Conservation (phyloP, 2,797 vertebrate species). For the Pseudocheirus occidentalis region DNA sequence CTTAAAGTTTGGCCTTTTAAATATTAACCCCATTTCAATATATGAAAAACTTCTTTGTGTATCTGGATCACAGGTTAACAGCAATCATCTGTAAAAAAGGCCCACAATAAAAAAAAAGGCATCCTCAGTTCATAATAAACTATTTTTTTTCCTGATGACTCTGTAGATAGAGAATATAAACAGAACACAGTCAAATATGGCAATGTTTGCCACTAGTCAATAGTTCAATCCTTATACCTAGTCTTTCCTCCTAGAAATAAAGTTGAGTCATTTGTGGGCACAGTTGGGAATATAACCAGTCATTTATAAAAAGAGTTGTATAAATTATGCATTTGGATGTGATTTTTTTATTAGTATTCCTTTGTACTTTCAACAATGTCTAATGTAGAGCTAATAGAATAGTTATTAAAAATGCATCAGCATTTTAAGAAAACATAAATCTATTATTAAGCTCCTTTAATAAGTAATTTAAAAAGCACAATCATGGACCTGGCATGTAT, state of each 20-base stretch:
- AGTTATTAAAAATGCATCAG: slow-evolving; percentile 15
- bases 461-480: slow-evolving; percentile 15
- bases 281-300: slow-evolving; percentile 57
- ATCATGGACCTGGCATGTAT: not conserved
- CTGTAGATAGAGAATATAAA: not conserved
- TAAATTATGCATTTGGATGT: slow-evolving; percentile 54
- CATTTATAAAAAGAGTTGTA: slow-evolving; percentile 40
- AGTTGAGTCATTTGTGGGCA: slow-evolving; percentile 47
- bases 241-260: slow-evolving; percentile 36
- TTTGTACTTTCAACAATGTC: slow-evolving; percentile 27
- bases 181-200: slow-evolving; percentile 38
- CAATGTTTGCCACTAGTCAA: slow-evolving; percentile 23
- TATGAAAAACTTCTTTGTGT: not conserved
- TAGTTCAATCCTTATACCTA: slow-evolving; percentile 18
- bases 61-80: not conserved
- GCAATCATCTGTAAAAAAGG: slow-evolving; percentile 18
- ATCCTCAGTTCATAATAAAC: not conserved
- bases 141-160: not conserved
- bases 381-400: slow-evolving; percentile 22
- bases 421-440: slow-evolving; percentile 41
- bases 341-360: slow-evolving; percentile 32
- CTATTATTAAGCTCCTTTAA: slow-evolving; percentile 38
- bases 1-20: slow-evolving; percentile 29
- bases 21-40: slow-evolving; percentile 27
- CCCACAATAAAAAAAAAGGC: not conserved